These are phyloP conservation scores for Gnatocerus cornutus DNA, from an alignment of 2,888 invertebrate genomes.

Conservation along the genomic window DNA sequence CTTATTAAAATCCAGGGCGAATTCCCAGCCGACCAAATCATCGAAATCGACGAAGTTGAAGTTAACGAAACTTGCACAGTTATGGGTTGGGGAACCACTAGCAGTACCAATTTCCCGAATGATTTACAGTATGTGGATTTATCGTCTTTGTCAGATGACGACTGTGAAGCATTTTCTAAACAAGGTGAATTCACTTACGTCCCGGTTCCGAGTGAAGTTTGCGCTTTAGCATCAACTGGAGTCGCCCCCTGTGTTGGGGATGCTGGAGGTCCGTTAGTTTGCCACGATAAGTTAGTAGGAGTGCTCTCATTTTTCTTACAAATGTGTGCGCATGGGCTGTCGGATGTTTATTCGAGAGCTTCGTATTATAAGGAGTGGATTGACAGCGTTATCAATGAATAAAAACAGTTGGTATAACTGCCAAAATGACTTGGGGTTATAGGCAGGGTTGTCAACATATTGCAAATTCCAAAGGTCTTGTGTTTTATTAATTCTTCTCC, in stretches of 20 bases:
- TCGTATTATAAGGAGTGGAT: slow-evolving; percentile 18
- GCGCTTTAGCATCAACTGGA: not conserved
- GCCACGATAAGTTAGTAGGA: slow-evolving; percentile 12
- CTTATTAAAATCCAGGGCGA: not conserved
- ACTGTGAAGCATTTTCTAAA: not conserved
- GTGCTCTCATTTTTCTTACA: slow-evolving; percentile 2
- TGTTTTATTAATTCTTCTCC: too few species aligned
- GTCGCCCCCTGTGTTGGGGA: slow-evolving; percentile 19
- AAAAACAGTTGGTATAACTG: too few species aligned
- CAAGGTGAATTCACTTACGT: not conserved
- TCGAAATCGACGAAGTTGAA: not conserved
- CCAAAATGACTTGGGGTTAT: too few species aligned
- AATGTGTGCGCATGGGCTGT: slow-evolving; percentile 4
- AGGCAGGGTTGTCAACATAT: too few species aligned
- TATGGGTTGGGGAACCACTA: slow-evolving; percentile 2
- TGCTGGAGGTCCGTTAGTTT: slow-evolving; percentile 20
- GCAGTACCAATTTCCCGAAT: not conserved
- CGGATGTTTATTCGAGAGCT: slow-evolving; percentile 8
- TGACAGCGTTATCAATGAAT: not conserved
- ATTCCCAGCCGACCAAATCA: not conserved
- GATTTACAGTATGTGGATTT: not conserved
- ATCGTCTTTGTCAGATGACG: slow-evolving; percentile 1
- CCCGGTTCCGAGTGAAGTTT: not conserved
- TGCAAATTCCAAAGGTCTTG: too few species aligned
- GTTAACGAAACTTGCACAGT: not conserved